Percentiles rank a stretch among this genome's conserved stretches.
phyloP scores from a whole-genome alignment of 2,888 invertebrate species.

The Nezara viridula region DNA sequence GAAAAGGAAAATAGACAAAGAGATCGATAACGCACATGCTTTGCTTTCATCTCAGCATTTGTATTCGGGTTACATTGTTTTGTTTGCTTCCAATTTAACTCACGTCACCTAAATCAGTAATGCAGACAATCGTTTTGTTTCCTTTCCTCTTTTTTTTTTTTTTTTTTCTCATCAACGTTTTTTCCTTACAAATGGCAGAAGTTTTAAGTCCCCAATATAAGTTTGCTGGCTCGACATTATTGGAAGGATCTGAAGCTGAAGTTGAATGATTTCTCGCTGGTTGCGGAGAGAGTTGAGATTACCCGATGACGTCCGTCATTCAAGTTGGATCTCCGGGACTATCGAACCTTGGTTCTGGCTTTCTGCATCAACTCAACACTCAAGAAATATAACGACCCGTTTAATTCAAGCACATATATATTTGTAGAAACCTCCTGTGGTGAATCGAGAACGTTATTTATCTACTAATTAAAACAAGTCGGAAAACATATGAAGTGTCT shows the following conservation, averaged over 20 bases:
- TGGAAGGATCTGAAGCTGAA: neutral
- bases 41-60: too few relatives aligned
- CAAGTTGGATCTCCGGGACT: neutral
- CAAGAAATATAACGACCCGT: neutral
- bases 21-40: too few relatives aligned
- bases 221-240: neutral
- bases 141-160: neutral
- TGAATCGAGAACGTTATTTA: too few relatives aligned
- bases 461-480: neutral
- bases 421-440: too few relatives aligned
- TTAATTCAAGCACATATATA: neutral
- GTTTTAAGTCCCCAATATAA: slow-evolving; percentile 32
- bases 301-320: slow-evolving; percentile 5
- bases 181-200: slow-evolving; percentile 18
- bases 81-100: neutral
- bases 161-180: slow-evolving; percentile 2
- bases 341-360: neutral
- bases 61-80: neutral
- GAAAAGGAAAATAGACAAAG: too few relatives aligned
- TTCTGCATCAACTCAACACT: neutral
- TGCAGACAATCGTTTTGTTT: neutral
- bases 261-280: slow-evolving; percentile 21
- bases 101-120: neutral
- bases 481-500: neutral
- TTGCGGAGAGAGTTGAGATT: neutral